Evolutionary conservation across 2,797 vertebrate genomes (phyloP), one percentile per base, ranked within the genome.

Genomic region (Sarcophilus harrisii): DNA sequence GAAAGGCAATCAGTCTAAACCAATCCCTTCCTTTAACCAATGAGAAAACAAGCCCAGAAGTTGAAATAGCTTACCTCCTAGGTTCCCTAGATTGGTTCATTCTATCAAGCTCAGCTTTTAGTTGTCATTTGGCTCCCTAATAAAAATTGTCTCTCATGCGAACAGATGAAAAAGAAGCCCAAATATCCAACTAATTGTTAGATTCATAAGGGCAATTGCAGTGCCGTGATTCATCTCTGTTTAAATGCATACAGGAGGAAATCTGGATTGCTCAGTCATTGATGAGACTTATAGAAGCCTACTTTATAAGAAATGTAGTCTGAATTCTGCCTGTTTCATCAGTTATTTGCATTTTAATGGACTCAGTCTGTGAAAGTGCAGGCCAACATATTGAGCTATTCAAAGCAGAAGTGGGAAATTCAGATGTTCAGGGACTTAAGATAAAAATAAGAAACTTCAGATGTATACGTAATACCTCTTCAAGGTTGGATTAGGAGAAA

Each of bases 171-270:
- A 95, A 95, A 92, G 29, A 93, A 18, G 91, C 49, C 21, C 30
- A 73, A 94, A 91, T 49, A 90, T 93, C 94, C 92, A 96, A 91
- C 18, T 58, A 94, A 45, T 92, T 95, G 30, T 30, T 24, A 60
- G 16, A 55, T 95, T 93, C 73, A 94, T 90, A 57, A 91, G 57
- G 93, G 49, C 58, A 96, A 96, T 90, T 58, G 27, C 57, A 54
- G 9, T 60, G 57, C 24, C 90, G 62, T 95, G 90, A 73, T 92
- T 96, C 96, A 94, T 91, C 87, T 92, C 14, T 95, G 62, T 87
- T 95, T 92, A 91, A 87, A 49, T 27, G 49, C 95, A 97, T 94
- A 92, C 62, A 89, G 66, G 24, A 95, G 89, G 91, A 96, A 93
- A 95, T 52, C 28, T 57, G 24, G 96, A 59, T 21, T 54, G 62